Conservation (phyloP, 2,888 invertebrate genomes). For the Ormyrus labotus region DNA sequence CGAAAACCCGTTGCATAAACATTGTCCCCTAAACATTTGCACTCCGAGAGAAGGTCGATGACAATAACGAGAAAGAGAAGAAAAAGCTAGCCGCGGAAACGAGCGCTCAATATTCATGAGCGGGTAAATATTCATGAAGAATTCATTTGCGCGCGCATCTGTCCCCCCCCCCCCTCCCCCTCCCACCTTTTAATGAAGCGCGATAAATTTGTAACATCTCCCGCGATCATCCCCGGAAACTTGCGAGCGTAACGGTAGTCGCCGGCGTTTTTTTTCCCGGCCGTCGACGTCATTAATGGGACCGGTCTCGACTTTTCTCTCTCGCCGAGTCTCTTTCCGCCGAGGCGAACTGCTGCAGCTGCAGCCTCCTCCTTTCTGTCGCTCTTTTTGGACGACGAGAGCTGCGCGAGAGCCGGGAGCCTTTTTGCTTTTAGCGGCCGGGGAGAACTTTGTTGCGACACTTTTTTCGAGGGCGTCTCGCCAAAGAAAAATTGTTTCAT, state of each 20-base stretch:
- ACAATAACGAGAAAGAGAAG: neutral
- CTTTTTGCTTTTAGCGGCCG: no score
- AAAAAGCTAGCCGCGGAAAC: conserved; percentile 12
- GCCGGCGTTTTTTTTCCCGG: neutral
- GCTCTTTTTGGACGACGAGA: neutral
- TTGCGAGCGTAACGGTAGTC: conserved; percentile 34
- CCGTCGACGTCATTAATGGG: conserved; percentile 46
- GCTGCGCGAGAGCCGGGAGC: no score
- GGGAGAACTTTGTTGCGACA: no score
- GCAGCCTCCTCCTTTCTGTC: neutral
- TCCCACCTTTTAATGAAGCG: conserved; percentile 25
- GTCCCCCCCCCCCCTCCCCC: neutral
- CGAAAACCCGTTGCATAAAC: no score
- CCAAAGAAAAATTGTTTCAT: neutral
- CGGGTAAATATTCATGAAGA: conserved; percentile 55
- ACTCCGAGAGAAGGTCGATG: neutral
- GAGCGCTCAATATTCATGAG: conserved; percentile 48
- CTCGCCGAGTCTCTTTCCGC: neutral
- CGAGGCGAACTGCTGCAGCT: conserved; percentile 3
- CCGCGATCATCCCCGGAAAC: conserved; percentile 6
- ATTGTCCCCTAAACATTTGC: neutral
- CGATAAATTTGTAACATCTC: conserved; percentile 25
- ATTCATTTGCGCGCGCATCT: conserved; percentile 50
- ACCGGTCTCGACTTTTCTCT: conserved; percentile 37
- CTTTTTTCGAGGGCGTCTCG: neutral